phyloP scores from a whole-genome alignment of 2,113 vertebrate species.

The Athene cunicularia region DNA sequence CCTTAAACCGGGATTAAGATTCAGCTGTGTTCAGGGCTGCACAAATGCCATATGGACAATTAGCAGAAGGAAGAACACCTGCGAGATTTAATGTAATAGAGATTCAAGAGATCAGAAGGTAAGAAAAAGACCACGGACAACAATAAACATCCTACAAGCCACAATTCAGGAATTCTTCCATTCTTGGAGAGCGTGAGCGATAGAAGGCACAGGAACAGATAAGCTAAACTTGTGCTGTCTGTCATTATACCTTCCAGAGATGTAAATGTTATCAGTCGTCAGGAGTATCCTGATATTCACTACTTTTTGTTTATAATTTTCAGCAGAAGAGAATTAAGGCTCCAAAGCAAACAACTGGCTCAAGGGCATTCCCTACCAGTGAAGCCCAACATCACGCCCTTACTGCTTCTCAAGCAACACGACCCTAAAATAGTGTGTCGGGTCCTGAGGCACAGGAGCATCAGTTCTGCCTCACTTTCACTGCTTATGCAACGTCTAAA shows the following conservation, averaged over 20 bases:
- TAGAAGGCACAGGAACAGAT: not conserved
- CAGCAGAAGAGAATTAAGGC: not conserved
- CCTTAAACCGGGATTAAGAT: not conserved
- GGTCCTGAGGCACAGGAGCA: not conserved
- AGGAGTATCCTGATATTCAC: not conserved
- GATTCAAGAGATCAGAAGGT: not conserved
- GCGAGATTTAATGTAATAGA: not conserved
- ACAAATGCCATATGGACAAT: not conserved
- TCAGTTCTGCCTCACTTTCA: rapidly evolving
- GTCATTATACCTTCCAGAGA: not conserved
- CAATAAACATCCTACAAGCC: not conserved
- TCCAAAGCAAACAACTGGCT: not conserved
- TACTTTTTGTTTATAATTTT: not conserved
- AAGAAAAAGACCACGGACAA: not conserved
- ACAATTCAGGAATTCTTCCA: not conserved
- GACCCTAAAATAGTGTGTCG: rapidly evolving
- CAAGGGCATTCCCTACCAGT: not conserved
- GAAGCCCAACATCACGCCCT: rapidly evolving
- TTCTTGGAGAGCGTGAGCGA: not conserved
- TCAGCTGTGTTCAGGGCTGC: not conserved
- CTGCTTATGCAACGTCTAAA: not conserved
- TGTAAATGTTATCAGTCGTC: not conserved
- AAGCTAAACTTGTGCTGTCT: not conserved
- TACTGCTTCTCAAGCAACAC: rapidly evolving
- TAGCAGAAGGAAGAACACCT: not conserved